Base-by-base conservation (phyloP, 2,888 invertebrate species). In the Parochlus steinenii region DNA sequence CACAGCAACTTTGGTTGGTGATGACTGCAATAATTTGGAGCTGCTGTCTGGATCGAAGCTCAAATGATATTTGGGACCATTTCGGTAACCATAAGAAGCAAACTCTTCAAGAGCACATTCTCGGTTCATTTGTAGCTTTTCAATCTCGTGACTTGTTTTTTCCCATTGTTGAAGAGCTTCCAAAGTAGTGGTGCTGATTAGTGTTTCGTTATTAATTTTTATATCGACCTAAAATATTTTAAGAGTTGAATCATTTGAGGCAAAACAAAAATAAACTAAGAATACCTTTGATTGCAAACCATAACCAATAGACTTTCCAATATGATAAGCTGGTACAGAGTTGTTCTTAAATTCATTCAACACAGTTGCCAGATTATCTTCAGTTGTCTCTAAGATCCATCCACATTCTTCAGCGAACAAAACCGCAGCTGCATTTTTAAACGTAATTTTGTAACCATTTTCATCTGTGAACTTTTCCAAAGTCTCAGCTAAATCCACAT, bases 111-210 rank as follows among this genome's bases (percentile, higher is more conserved):
- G 59, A 2, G 81, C 82, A 51, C 87, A 90, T 4, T 69, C 64
- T 0, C 70, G 63, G 51, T 85, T 81, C 1, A 83, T 75, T 60
- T 97, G 97, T 10, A 74, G 66, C 42, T 74, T 65, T 54, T 97
- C 97, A 34, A 98, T 56, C 44, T 74, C 74, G 53, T 81, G 90
- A 57, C 93, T 92, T 0, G 93, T 95, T 53, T 87, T 86, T 56
- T 97, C 97, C 97, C 97, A 98, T 52, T 78, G 69, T 48, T 74
- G 71, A 56, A 82, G 76, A 25, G 90, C 62, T 0, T 69, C 61
- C 19, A 71, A 62, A 36, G 89, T 65, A 10, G 64, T 61, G 4
- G 69, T 69, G 38, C 72, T 61, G 3, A 89, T 50, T 6, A 79
- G 34, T 28, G 61, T 59, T n/a, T 83, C 50, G 18, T 50, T 48